Conservation (phyloP, 2,888 invertebrate genomes). For the Oxycera nigricornis region DNA sequence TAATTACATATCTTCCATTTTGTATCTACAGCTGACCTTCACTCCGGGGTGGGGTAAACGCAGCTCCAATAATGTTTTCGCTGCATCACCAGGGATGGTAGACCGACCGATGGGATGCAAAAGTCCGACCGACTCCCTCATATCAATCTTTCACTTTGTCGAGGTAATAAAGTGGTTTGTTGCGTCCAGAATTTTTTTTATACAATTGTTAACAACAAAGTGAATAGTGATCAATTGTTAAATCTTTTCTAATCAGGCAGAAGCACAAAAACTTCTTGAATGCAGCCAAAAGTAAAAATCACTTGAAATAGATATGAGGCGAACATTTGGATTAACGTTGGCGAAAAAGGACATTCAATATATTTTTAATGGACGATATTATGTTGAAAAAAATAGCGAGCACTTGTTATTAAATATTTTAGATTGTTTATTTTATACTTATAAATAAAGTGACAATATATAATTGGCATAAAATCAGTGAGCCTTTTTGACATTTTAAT, state of each 20-base stretch:
- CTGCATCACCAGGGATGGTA: conserved; percentile 41
- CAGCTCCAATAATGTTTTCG: conserved; percentile 40
- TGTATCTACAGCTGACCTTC: conserved; percentile 48
- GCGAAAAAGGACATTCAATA: too few relatives aligned
- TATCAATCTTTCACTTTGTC: conserved; percentile 59
- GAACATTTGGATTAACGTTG: neutral
- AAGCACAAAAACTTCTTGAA: conserved; percentile 49
- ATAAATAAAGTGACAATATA: conserved; percentile 14
- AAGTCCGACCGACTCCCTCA: conserved; percentile 57
- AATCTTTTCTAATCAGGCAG: conserved; percentile 41
- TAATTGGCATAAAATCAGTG: too few relatives aligned
- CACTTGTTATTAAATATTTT: conserved; percentile 35
- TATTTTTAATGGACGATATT: conserved; percentile 1
- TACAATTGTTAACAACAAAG: neutral
- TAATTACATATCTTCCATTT: neutral
- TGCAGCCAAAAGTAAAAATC: conserved; percentile 46
- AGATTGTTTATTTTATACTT: neutral
- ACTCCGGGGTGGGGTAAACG: conserved; percentile 51
- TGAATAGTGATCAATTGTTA: neutral
- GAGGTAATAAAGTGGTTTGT: conserved; percentile 50
- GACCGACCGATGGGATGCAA: conserved; percentile 52
- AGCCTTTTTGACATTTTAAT: too few relatives aligned
- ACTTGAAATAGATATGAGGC: neutral
- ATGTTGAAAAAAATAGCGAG: conserved; percentile 16
- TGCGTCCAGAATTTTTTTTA: neutral